phyloP scores from a whole-genome alignment of 2,888 invertebrate species.

The Lampropteryx suffumata region DNA sequence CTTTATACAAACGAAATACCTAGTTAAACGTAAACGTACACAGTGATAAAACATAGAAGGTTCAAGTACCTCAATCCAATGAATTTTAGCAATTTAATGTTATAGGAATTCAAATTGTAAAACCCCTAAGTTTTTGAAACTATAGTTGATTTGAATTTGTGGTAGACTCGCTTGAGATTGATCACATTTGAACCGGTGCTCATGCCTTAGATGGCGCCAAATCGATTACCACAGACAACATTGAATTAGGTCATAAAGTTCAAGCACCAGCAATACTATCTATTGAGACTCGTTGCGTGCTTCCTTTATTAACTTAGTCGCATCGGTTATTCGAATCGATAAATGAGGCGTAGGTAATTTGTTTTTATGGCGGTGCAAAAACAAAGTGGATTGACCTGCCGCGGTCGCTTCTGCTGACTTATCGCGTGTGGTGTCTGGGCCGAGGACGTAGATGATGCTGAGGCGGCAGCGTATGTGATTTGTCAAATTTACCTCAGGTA shows the following conservation, averaged over 20 bases:
- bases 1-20: too few species aligned
- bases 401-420: conserved; percentile 57
- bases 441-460: conserved; percentile 26
- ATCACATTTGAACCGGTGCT: too few species aligned
- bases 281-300: conserved; percentile 35
- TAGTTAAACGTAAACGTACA: too few species aligned
- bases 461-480: conserved; percentile 27
- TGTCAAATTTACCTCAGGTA: too few species aligned
- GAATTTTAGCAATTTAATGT: too few species aligned
- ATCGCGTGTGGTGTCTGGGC: conserved; percentile 64
- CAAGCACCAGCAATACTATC: conserved; percentile 15
- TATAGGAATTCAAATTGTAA: too few species aligned
- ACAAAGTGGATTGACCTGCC: conserved; percentile 79
- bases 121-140: too few species aligned
- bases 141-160: too few species aligned
- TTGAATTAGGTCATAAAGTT: conserved; percentile 38
- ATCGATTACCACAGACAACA: conserved; percentile 8
- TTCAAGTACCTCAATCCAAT: too few species aligned
- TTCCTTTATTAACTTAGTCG: conserved; percentile 68
- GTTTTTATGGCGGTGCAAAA: conserved; percentile 77
- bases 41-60: too few species aligned
- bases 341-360: conserved; percentile 73
- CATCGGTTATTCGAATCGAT: conserved; percentile 72
- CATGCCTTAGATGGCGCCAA: background rate
- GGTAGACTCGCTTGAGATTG: too few species aligned